A percentile compares a stretch with the other conserved stretches of the same genome.
These are phyloP conservation scores for Gari tellinella DNA, from an alignment of 2,888 invertebrate species.

Conservation along the genomic window DNA sequence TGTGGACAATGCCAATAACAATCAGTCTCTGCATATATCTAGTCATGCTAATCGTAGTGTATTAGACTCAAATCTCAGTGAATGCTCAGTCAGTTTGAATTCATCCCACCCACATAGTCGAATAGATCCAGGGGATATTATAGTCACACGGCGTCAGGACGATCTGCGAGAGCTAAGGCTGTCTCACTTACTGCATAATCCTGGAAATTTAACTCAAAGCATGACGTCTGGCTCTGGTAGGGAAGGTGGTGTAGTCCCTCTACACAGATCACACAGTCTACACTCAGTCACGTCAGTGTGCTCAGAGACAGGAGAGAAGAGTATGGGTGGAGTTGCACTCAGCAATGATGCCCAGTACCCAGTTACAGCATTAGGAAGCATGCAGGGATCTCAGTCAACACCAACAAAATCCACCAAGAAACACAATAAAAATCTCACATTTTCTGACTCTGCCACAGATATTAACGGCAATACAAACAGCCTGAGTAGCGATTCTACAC, in stretches of 20 bases:
- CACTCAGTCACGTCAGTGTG: conserved; percentile 63
- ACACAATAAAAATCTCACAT: too few relatives aligned
- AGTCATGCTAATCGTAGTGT: conserved; percentile 19
- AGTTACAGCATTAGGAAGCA: conserved; percentile 16
- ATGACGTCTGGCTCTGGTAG: too few relatives aligned
- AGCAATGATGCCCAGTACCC: conserved; percentile 72
- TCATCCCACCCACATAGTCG: conserved; percentile 18
- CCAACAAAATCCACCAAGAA: too few relatives aligned
- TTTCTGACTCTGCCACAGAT: too few relatives aligned
- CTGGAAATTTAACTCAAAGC: conserved; percentile 43
- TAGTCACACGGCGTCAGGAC: conserved; percentile 49
- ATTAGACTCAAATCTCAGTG: conserved; percentile 35
- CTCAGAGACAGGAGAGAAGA: conserved; percentile 73
- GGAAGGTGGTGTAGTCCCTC: too few relatives aligned
- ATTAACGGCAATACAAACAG: too few relatives aligned
- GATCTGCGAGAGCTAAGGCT: conserved; percentile 46
- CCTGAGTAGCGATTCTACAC: too few relatives aligned
- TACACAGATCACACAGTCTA: neutral
- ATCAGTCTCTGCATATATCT: conserved; percentile 6
- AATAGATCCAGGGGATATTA: conserved; percentile 48
- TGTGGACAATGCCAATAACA: conserved; percentile 15
- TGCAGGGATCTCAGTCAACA: too few relatives aligned
- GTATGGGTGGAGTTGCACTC: conserved; percentile 37
- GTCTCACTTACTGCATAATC: conserved; percentile 52
- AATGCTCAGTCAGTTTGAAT: conserved; percentile 23